Conservation (phyloP, 92 coral and sea anemone genomes). For the Siderastrea radians region DNA sequence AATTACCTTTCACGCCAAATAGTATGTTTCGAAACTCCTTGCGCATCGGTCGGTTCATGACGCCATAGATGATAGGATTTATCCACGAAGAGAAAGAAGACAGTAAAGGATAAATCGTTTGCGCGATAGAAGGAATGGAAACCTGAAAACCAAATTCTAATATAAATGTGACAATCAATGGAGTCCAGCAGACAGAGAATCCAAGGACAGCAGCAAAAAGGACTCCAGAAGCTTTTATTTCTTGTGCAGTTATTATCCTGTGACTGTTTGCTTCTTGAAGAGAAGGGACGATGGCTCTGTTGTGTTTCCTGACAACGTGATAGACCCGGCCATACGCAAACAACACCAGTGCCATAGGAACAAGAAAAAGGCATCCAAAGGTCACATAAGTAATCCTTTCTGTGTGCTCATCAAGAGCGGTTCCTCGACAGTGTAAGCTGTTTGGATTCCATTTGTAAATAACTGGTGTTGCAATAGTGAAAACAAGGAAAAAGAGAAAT, state of each 20-base stretch:
- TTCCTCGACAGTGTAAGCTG: background rate
- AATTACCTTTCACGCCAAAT: too few species aligned
- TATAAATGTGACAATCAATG: background rate
- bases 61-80: slow-evolving; percentile 1
- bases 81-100: background rate
- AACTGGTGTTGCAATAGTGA: background rate
- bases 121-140: background rate
- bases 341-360: background rate
- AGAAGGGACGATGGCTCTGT: background rate
- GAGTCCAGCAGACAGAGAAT: background rate
- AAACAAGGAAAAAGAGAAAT: background rate
- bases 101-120: background rate
- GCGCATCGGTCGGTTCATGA: background rate
- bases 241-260: background rate
- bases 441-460: background rate
- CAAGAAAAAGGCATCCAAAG: background rate
- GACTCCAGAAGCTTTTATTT: background rate
- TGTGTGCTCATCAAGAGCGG: background rate
- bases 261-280: background rate
- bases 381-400: background rate
- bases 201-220: background rate
- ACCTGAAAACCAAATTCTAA: background rate
- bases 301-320: background rate
- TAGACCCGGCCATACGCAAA: background rate
- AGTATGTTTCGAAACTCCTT: background rate